Evolutionary conservation across 1,140 invertebrate species (phyloP).

Genomic region (Brachionus sp.): DNA sequence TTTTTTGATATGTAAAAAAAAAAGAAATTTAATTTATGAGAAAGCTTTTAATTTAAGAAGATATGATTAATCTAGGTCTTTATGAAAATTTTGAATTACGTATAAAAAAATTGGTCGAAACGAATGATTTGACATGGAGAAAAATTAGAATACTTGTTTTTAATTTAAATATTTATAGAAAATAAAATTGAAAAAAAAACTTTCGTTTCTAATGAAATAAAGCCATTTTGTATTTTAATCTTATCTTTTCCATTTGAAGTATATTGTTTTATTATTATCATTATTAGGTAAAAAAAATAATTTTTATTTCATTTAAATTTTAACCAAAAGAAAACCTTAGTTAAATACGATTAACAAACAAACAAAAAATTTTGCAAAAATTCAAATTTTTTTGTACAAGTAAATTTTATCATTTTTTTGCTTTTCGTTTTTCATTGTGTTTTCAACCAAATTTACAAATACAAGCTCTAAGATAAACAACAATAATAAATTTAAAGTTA

Average conservation of each 20-base stretch:
- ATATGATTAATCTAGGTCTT: not conserved
- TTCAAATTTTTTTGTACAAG: not conserved
- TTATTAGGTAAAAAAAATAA: conserved; percentile 7
- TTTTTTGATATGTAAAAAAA: not conserved
- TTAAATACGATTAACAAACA: conserved; percentile 31
- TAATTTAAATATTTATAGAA: not conserved
- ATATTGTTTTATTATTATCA: not conserved
- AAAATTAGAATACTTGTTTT: not conserved
- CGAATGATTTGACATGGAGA: not conserved
- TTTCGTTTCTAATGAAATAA: not conserved
- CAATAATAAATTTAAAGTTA: conserved; percentile 1
- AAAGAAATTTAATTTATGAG: not conserved
- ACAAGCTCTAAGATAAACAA: not conserved
- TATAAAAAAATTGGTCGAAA: not conserved
- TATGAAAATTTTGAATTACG: not conserved
- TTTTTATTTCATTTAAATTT: conserved; percentile 4
- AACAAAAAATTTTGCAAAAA: conserved; percentile 2
- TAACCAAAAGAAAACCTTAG: not conserved
- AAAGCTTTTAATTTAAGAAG: not conserved
- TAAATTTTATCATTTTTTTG: not conserved
- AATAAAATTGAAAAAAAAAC: not conserved
- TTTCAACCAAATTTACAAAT: not conserved
- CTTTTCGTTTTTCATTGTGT: not conserved
- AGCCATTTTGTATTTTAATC: conserved; percentile 5
- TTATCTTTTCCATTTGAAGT: conserved; percentile 12